Base-by-base conservation (phyloP, 2,888 invertebrate species). In the Athetis lepigone region DNA sequence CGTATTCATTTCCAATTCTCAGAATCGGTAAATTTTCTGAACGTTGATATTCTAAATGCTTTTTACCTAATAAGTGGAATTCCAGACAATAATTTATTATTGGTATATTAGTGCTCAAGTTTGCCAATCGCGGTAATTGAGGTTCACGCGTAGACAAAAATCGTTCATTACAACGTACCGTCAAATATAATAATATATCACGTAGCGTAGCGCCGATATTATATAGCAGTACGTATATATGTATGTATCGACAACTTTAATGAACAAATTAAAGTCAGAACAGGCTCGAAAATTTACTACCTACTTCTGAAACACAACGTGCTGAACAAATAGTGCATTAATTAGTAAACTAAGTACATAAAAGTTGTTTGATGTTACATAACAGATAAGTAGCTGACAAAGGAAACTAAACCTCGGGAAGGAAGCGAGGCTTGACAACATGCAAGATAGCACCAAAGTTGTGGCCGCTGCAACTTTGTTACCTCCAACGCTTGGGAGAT, bases 401-500 rank as follows among this genome's bases (percentile, higher is more conserved):
- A 37, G 60, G 47, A 46, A 71, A 50, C 69, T 67, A 43, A 36
- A 60, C 45, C 47, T 40, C 29, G 46, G 56, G 60, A 74, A 73
- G 52, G 29, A 64, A 71, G 60, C 43, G 18, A 25, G 19, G 25
- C 70, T 57, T 49, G 45, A 57, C 57, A 39, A 47, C 46, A 37
- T 63, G 62, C 57, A 57, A 70, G 66, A 73, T 64, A 64, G 65
- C 52, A 54, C 64, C 39, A 8, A 52, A 67, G 36, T 73, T 60
- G 36, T 40, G 51, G 47, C 43, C 40, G 40, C 29, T 96, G 42
- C 46, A 52, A 56, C 56, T 64, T 25, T 39, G 45, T 45, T 39
- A 51, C 55, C 45, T 64, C 39, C 49, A 13, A 36, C 23, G 16
- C 43, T 37, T 33, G 11, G 18, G 19, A 42, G 19, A 47, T 40